Evolutionary conservation across 35 echinoderm and acorn worm species (phyloP).

Genomic region (Ophiothrix spiculata): DNA sequence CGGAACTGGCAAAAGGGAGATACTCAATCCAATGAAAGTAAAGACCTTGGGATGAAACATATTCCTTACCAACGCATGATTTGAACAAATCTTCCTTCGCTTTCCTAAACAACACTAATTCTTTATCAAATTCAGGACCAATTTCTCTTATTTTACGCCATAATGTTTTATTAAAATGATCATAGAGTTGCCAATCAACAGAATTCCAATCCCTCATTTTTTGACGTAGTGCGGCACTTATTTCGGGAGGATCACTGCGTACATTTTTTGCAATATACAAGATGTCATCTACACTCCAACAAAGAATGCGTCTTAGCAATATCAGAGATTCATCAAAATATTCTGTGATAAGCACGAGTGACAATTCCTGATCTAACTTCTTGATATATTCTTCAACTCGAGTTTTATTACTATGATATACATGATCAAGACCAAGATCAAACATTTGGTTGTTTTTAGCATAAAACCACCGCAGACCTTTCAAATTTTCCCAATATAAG

Average conservation of each 20-base stretch:
- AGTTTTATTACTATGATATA: constrained; percentile 28
- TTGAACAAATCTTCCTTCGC: constrained; percentile 24
- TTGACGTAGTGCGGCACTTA: neutral
- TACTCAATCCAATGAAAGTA: too few relatives aligned
- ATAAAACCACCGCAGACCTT: constrained; percentile 42
- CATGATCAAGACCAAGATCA: constrained; percentile 50
- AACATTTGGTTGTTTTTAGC: constrained; percentile 54
- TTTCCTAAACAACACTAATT: constrained; percentile 46
- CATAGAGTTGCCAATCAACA: constrained; percentile 42
- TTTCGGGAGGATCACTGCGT: constrained; percentile 4
- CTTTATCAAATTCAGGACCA: constrained; percentile 50
- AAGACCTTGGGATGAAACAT: constrained; percentile 30
- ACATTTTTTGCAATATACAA: constrained; percentile 64
- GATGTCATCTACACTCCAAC: constrained; percentile 63
- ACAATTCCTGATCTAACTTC: constrained; percentile 33
- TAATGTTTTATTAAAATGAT: constrained; percentile 69
- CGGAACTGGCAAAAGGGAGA: too few relatives aligned
- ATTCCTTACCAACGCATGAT: constrained; percentile 27
- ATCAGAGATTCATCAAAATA: constrained; percentile 65
- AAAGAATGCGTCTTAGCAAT: constrained; percentile 38
- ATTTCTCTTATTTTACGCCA: constrained; percentile 70
- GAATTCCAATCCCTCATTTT: constrained; percentile 54
- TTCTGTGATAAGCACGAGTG: constrained; percentile 47
- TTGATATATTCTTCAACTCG: constrained; percentile 21
- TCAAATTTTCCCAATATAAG: constrained; percentile 39